Evolutionary conservation across 92 coral and sea anemone species (phyloP), one percentile per base, ranked within the genome.

Genomic region (Zoanthus solanderi): DNA sequence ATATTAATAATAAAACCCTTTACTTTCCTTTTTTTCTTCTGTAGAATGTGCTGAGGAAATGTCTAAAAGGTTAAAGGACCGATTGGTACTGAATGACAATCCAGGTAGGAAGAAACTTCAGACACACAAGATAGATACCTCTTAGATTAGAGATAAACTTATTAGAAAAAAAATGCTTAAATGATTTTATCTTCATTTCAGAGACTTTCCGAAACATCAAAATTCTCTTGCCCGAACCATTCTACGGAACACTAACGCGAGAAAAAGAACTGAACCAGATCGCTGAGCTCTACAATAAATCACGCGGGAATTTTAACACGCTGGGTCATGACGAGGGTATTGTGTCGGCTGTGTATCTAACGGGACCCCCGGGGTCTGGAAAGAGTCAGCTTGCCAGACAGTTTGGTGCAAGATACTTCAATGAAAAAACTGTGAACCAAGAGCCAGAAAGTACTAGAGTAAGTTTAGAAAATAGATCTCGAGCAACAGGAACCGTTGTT

Each of bases 361-460:
- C 98, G 17, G 98, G 98, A 3, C 96, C 96, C 6, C 98, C 98
- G 15, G 98, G 98, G 5, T 90, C 98, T 75, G 98, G 98, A 7
- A 96, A 96, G 76, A 96, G 95, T 9, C 95, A 96, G 75, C 75
- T 96, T 50, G 93, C 95, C 29, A 91, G 98, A 44, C 92, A 90
- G 76, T 95, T 88, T 69, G 98, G 96, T 32, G 75, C 88, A 73
- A 77, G 85, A 86, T 93, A 86, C 84, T 71, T 78, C 63, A 72
- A 83, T 15, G 58, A 75, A 14, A 71, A 29, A 60, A 45, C 79
- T 13, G 13, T 16, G 13, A 76, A 15, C 34, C 89, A 83, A 57
- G 50, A 32, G 37, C 15, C 16, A 28, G 10, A 76, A 29, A 8
- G 18, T n/a, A 1, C 37, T 3, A 56, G 17, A 13, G 29, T 13